These are phyloP conservation scores for Dicentrarchus labrax DNA, from an alignment of 2,113 vertebrate species.

Conservation along the genomic window DNA sequence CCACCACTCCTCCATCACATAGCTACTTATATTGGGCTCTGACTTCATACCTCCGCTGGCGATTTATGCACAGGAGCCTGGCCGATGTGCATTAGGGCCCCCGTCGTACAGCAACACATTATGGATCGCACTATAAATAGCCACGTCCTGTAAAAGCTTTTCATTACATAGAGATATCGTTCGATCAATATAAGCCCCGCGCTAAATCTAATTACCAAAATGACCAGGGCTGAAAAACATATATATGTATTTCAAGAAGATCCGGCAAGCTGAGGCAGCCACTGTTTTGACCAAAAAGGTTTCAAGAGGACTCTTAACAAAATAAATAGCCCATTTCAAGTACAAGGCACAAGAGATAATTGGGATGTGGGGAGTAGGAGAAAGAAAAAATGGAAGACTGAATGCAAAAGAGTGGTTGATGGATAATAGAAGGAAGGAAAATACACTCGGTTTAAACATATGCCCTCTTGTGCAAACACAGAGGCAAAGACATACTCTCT, in stretches of 20 bases:
- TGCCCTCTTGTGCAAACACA: slow-evolving; percentile 1
- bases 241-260: slow-evolving; percentile 43
- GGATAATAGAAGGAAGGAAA: slow-evolving; percentile 16
- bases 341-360: slow-evolving; percentile 23
- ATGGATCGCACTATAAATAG: slow-evolving; percentile 78
- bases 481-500: neutral
- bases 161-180: slow-evolving; percentile 79
- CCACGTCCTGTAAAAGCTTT: slow-evolving; percentile 79
- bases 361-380: slow-evolving; percentile 5
- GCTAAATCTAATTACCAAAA: slow-evolving; percentile 74
- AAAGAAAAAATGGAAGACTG: neutral
- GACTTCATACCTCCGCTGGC: slow-evolving; percentile 59
- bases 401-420: slow-evolving; percentile 11
- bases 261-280: neutral
- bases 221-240: slow-evolving; percentile 18
- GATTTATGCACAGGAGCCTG: slow-evolving; percentile 67
- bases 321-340: slow-evolving; percentile 39
- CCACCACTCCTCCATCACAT: slow-evolving; percentile 48
- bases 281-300: slow-evolving; percentile 37
- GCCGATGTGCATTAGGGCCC: slow-evolving; percentile 63
- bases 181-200: slow-evolving; percentile 69
- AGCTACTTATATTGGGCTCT: slow-evolving; percentile 45
- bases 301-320: slow-evolving; percentile 44
- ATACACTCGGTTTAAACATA: slow-evolving; percentile 6
- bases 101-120: slow-evolving; percentile 48